Base-by-base conservation (phyloP, 2,888 invertebrate genomes). In the Folsomia manolachei region DNA sequence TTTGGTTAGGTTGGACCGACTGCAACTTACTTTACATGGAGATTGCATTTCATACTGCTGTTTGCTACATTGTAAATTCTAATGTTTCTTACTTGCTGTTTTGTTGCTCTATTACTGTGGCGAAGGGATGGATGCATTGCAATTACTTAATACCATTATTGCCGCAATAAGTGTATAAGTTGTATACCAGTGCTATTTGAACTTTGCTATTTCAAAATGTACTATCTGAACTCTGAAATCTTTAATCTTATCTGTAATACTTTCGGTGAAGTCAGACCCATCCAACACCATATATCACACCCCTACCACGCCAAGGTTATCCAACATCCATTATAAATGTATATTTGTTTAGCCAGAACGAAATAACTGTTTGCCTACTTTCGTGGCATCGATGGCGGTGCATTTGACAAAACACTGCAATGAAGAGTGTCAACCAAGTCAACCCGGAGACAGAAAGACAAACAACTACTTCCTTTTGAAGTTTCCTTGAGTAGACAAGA, bases 31-130 rank as follows among this genome's bases (percentile, higher is more conserved):
- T n/a, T n/a, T n/a, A n/a, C n/a, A n/a, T n/a, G n/a, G n/a, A n/a
- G n/a, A n/a, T n/a, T n/a, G n/a, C n/a, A 18, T 51, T 51, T 9
- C 51, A 18, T 51, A 51, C n/a, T n/a, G 39, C n/a, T 21, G 56
- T 56, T 56, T n/a, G 21, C 11, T 56, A 56, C n/a, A 56, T 56
- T 56, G 56, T 21, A 56, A 56, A 56, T 56, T 7, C 56, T 56
- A 56, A 56, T 56, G 56, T 56, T n/a, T 14, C 39, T 56, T 56
- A 7, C 56, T 19, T 56, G 56, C 21, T 39, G 7, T 39, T 39
- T 39, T 39, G 39, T n/a, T n/a, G n/a, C n/a, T n/a, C n/a, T n/a
- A n/a, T n/a, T n/a, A n/a, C n/a, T n/a, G n/a, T n/a, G n/a, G n/a
- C n/a, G n/a, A n/a, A n/a, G n/a, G n/a, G n/a, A n/a, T n/a, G n/a